phyloP scores from a whole-genome alignment of 1,140 invertebrate species.

The Mylabris phalerata region DNA sequence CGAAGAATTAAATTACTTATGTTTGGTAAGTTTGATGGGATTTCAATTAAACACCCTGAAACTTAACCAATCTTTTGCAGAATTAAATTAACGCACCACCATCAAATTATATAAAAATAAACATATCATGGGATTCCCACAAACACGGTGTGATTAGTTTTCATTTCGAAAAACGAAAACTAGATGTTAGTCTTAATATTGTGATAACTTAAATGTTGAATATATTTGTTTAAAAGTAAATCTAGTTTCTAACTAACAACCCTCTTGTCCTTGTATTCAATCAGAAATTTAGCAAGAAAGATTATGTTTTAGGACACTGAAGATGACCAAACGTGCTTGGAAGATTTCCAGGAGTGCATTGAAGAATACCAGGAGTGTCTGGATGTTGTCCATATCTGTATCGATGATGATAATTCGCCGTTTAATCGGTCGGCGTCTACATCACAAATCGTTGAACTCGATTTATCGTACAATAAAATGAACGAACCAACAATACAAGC shows the following conservation, averaged over 20 bases:
- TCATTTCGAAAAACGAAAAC: background rate
- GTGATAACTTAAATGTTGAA: background rate
- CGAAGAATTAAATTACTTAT: slow-evolving; percentile 27
- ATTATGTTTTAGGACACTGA: slow-evolving; percentile 41
- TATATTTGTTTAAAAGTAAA: background rate
- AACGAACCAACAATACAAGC: too few relatives aligned
- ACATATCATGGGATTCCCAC: slow-evolving; percentile 13
- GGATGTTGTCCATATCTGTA: slow-evolving; percentile 52
- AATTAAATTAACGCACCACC: slow-evolving; percentile 1
- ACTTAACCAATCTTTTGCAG: slow-evolving; percentile 7
- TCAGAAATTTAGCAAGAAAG: background rate
- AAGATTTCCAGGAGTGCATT: slow-evolving; percentile 54
- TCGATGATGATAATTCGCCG: slow-evolving; percentile 40
- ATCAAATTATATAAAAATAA: background rate
- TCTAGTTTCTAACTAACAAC: background rate
- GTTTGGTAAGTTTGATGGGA: slow-evolving; percentile 30
- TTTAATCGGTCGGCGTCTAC: slow-evolving; percentile 32
- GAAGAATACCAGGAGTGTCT: slow-evolving; percentile 55
- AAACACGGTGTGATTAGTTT: slow-evolving; percentile 1
- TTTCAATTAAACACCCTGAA: background rate
- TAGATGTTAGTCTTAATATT: background rate
- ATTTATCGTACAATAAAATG: background rate
- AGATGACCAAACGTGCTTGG: slow-evolving; percentile 52
- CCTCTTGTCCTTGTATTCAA: background rate
- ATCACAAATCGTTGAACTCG: slow-evolving; percentile 30